Evolutionary conservation across 2,113 vertebrate species (phyloP), one percentile per base, ranked within the genome.

Genomic region (Orcinus orca): DNA sequence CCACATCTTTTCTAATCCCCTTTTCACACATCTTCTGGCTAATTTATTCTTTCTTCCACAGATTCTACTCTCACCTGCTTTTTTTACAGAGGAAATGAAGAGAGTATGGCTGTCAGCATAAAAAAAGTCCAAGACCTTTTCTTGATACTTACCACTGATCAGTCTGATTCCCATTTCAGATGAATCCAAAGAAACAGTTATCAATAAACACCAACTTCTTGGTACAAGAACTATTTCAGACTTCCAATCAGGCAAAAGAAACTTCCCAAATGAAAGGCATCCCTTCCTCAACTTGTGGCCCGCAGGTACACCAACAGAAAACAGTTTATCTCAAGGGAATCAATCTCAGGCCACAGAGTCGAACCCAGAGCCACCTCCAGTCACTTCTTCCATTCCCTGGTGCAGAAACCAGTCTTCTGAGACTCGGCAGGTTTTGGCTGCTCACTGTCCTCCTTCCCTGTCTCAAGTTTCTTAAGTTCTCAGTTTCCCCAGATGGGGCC

Each of bases 401-500:
- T 36, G 36, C 60, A 76, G 80, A 98, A 65, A 63, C 20, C 55
- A 70, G 63, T 67, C 93, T 92, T 93, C 70, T 53, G 44, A 95
- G 63, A 74, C 87, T 83, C 60, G 82, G 80, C 83, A 92, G 88
- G 90, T 53, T 89, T 93, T 67, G 88, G 93, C 85, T 96, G 79
- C 60, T 93, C 76, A 23, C 70, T 84, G 41, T 71, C n/a, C 79
- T 91, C 82, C 92, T 84, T 96, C 95, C 65, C 44, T 31, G 50
- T 88, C 93, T 96, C 96, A 90, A 77, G 53, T 97, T 97, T 95
- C 94, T 90, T 20, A 94, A 95, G 58, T 81, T 95, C 87, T 93
- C 93, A 92, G 68, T 97, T 91, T 93, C 89, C 76, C 92, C 77
- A 95, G 81, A 86, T 68, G 73, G 77, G 76, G 81, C 73, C 55